Percentiles rank a stretch among this genome's conserved stretches.
phyloP scores from a whole-genome alignment of 2,797 vertebrate species.

The Tauraco hartlaubi region DNA sequence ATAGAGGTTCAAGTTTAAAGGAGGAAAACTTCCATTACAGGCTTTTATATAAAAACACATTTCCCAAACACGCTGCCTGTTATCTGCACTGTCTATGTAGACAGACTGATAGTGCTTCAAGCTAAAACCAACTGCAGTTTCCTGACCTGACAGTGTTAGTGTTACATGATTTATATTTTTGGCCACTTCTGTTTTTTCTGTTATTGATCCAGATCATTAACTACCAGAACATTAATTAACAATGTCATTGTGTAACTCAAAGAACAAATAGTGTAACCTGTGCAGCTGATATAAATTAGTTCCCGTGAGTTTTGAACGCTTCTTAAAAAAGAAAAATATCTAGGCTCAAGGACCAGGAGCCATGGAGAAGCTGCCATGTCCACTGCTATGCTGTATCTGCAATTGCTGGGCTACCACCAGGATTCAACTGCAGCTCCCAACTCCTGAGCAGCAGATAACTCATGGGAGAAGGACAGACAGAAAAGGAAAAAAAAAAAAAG shows the following conservation, averaged over 20 bases:
- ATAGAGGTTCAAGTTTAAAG: not conserved
- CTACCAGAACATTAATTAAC: constrained; percentile 7
- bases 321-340: not conserved
- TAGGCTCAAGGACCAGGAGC: not conserved
- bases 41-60: not conserved
- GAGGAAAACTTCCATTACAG: not conserved
- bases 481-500: not conserved
- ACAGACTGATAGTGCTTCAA: not conserved
- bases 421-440: not conserved
- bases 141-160: not conserved
- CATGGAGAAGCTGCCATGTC: not conserved
- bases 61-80: not conserved
- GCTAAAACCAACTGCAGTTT: not conserved
- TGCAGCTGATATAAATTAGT: not conserved
- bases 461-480: not conserved
- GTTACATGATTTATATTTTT: not conserved
- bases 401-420: not conserved
- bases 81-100: not conserved
- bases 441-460: not conserved
- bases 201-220: constrained; percentile 4
- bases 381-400: not conserved
- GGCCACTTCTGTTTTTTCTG: not conserved
- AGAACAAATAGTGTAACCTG: not conserved
- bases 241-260: not conserved
- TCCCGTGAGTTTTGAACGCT: not conserved